phyloP scores from a whole-genome alignment of 2,113 vertebrate species.

The Leucosticte australis region DNA sequence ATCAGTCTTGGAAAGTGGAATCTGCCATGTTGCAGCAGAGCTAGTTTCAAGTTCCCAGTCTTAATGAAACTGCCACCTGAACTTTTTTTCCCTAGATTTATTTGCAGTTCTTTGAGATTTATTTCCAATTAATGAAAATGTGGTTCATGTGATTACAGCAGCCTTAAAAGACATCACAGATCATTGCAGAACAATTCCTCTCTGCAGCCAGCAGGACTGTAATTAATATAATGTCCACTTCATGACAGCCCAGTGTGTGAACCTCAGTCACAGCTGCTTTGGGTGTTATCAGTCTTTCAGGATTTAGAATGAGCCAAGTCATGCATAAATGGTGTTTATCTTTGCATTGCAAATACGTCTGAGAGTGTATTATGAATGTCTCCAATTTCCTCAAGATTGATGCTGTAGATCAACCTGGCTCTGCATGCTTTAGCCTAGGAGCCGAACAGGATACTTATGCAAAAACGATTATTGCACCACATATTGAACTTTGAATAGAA shows the following conservation, averaged over 20 bases:
- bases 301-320: not conserved
- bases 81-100: not conserved
- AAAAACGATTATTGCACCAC: not conserved
- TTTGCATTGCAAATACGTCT: not conserved
- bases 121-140: not conserved
- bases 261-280: slow-evolving; percentile 12
- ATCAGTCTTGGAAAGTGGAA: not conserved
- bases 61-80: not conserved
- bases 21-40: not conserved
- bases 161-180: not conserved
- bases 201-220: not conserved
- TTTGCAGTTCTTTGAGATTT: not conserved
- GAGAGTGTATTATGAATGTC: not conserved
- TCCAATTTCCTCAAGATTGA: not conserved
- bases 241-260: not conserved
- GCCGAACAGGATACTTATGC: not conserved
- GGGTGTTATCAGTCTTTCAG: not conserved
- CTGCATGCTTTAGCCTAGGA: not conserved
- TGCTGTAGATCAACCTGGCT: not conserved
- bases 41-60: not conserved
- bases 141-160: not conserved
- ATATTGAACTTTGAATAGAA: not conserved
- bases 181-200: not conserved
- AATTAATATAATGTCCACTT: slow-evolving; percentile 16
- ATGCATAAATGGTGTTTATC: slow-evolving; percentile 1